Conservation (phyloP, 2,797 vertebrate species). For the Scolopax bukidnonensis region DNA sequence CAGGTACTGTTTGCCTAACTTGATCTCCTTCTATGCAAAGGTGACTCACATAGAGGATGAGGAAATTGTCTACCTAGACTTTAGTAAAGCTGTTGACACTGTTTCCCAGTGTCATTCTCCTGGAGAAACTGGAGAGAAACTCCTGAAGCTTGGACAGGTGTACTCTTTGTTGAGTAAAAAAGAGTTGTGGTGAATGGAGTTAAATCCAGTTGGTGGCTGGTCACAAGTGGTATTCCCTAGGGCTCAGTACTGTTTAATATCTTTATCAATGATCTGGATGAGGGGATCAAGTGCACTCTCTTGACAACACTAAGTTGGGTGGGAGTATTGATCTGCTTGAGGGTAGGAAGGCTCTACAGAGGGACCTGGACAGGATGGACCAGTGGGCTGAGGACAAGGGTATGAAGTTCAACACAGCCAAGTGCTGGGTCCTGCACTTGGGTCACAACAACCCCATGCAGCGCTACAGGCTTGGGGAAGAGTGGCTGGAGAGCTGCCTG, state of each 20-base stretch:
- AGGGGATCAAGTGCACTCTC: not conserved
- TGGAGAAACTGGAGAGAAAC: not conserved
- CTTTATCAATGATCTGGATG: not conserved
- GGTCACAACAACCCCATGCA: not conserved
- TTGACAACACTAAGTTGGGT: not conserved
- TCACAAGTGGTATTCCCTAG: not conserved
- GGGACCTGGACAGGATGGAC: not conserved
- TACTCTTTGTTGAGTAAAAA: not conserved
- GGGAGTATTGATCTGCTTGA: not conserved
- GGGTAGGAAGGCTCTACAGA: not conserved
- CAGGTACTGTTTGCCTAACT: not conserved
- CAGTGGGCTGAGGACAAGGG: not conserved
- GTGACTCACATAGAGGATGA: not conserved
- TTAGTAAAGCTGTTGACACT: not conserved
- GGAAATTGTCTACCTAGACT: not conserved
- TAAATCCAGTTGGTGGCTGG: not conserved
- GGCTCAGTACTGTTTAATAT: not conserved
- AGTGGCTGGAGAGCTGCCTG: not conserved
- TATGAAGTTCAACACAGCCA: not conserved
- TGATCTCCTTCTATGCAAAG: not conserved
- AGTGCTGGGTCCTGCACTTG: not conserved
- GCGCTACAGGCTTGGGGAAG: not conserved
- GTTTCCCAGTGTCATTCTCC: not conserved
- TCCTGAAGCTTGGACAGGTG: not conserved
- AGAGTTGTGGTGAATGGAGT: not conserved